Evolutionary conservation across 2,888 invertebrate species (phyloP).

Genomic region (Ophion costatus): DNA sequence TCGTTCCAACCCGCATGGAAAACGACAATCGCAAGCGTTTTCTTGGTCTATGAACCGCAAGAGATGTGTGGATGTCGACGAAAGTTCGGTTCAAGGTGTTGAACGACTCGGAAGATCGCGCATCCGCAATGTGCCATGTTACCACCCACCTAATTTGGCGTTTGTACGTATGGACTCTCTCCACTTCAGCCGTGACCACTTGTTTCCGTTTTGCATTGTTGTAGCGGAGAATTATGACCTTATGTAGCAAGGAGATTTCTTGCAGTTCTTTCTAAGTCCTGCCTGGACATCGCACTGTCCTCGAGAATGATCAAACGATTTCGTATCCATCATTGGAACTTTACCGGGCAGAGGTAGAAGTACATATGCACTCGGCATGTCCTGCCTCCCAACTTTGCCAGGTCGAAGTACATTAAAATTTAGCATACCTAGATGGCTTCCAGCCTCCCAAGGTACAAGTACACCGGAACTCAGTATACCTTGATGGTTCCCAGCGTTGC

Average conservation of each 20-base stretch:
- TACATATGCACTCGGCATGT: not conserved
- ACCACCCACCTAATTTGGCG: conserved; percentile 13
- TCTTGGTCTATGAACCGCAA: not conserved
- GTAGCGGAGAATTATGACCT: not conserved
- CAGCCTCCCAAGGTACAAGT: not conserved
- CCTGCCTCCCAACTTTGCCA: not conserved
- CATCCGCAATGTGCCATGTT: not conserved
- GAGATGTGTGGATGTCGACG: not conserved
- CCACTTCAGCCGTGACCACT: not conserved
- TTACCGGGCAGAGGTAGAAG: not conserved
- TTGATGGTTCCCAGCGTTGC: not conserved
- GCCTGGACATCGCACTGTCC: not conserved
- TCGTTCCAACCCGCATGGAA: not conserved
- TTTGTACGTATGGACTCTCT: not conserved
- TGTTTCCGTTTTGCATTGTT: conserved; percentile 46
- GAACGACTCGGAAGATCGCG: too few species aligned
- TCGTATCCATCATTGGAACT: not conserved
- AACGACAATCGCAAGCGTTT: not conserved
- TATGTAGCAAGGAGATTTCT: too few species aligned
- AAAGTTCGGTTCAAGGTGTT: not conserved
- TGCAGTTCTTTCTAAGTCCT: too few species aligned
- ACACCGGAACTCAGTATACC: not conserved
- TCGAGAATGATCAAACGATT: not conserved
- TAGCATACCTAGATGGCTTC: not conserved
- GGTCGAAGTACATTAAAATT: not conserved